phyloP scores from a whole-genome alignment of 2,888 invertebrate genomes.

The Cheilosia impressa region DNA sequence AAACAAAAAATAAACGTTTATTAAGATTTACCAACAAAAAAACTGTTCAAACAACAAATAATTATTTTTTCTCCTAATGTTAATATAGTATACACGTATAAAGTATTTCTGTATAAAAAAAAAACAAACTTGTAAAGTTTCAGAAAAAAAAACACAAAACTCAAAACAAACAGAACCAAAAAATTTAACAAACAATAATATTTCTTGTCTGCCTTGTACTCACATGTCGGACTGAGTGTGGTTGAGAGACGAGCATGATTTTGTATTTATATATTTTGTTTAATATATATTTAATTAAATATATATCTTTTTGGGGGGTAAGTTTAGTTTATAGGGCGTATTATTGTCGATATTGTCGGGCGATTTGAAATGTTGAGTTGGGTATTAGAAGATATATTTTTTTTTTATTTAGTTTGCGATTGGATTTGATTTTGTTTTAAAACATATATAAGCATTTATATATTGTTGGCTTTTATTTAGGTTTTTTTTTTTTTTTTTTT shows the following conservation, averaged over 20 bases:
- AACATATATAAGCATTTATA: too few species aligned
- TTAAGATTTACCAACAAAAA: conserved; percentile 17
- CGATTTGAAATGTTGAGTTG: conserved; percentile 73
- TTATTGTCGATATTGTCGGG: conserved; percentile 71
- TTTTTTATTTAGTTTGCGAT: conserved; percentile 59
- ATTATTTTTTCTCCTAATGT: conserved; percentile 35
- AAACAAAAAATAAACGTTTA: conserved; percentile 17
- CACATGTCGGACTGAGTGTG: conserved; percentile 76
- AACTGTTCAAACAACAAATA: conserved; percentile 19
- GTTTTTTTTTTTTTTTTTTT: conserved; percentile 41
- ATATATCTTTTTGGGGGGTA: conserved; percentile 65
- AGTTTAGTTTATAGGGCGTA: conserved; percentile 71
- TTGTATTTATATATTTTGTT: conserved; percentile 67
- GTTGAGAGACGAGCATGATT: conserved; percentile 75
- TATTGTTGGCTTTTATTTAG: conserved; percentile 49
- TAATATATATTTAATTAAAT: conserved; percentile 62
- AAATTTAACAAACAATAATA: conserved; percentile 45
- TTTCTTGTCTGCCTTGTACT: conserved; percentile 75
- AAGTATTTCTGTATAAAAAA: conserved; percentile 49
- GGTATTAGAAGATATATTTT: conserved; percentile 57
- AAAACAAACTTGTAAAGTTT: conserved; percentile 24
- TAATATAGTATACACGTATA: conserved; percentile 56
- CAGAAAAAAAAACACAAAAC: conserved; percentile 18
- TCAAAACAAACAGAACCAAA: conserved; percentile 23
- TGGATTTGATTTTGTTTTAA: conserved; percentile 40